Base-by-base conservation (phyloP, 2,888 invertebrate genomes). In the Synergus laeviventris region DNA sequence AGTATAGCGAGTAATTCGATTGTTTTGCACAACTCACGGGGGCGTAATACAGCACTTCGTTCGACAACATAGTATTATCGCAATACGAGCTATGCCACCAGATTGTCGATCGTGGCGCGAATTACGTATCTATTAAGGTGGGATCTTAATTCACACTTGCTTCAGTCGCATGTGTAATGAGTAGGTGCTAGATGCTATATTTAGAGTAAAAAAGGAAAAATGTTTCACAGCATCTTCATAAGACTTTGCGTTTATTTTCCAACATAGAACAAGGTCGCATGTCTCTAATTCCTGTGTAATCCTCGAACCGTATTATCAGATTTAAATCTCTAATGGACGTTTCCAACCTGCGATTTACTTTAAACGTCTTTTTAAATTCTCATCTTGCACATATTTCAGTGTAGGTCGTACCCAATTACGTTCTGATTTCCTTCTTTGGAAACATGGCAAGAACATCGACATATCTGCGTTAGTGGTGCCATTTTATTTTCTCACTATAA, bases 1-100 rank as follows among this genome's bases (percentile, higher is more conserved):
- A 82, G 82, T 82, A 83, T 79, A 83, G 82, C 79, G 81, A 75
- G 78, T 79, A 77, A 81, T 73, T 78, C 78, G 76, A 75, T 79
- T 78, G 79, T 76, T 76, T 77, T 76, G 78, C 76, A 77, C 76
- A 75, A 78, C 59, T 79, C 77, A 79, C 76, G 74, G 76, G 76
- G 81, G 76, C 76, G 76, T 78, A 78, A 77, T 76, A 77, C 75
- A n/a, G n/a, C n/a, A 61, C 14, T 42, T 74, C 18, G 42, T 59
- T 31, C 45, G n/a, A 73, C 56, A 74, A 79, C 76, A 79, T 78
- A 36, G 78, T 73, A 81, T 81, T 81, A 77, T 80, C 79, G 74
- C 80, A 54, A 78, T 77, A 79, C 56, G 49, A 38, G 64, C 14
- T 74, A 75, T 73, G 64, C 64, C 76, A 74, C 64, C 76, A 74